Conservation (phyloP, 1,140 invertebrate species). For the Antheraea pernyi region DNA sequence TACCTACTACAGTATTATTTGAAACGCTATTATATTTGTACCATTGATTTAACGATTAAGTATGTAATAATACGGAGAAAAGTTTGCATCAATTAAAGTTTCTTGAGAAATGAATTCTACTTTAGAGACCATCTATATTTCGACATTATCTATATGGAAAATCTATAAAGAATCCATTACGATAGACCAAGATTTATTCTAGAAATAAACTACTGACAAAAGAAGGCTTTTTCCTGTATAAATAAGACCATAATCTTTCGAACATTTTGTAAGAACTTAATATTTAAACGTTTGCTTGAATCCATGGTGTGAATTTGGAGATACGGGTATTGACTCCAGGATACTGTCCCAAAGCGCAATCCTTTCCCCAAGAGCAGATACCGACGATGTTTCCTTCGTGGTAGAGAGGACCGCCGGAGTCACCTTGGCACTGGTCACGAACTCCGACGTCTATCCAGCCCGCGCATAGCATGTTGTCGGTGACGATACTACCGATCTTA, state of each 20-base stretch:
- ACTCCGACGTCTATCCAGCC: conserved; percentile 30
- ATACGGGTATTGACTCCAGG: conserved; percentile 64
- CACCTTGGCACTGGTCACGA: conserved; percentile 58
- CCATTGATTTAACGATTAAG: no score
- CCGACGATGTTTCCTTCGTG: conserved; percentile 73
- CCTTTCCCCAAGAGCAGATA: conserved; percentile 77
- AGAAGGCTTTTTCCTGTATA: no score
- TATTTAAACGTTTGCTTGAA: conserved; percentile 3
- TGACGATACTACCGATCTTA: conserved; percentile 9
- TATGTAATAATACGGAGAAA: no score
- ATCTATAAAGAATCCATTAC: no score
- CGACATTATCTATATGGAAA: no score
- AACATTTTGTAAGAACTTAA: not conserved
- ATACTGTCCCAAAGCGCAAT: conserved; percentile 69
- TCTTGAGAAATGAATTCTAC: no score
- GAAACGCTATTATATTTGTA: no score
- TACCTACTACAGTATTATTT: no score
- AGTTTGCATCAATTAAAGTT: no score
- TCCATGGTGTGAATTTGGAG: conserved; percentile 30
- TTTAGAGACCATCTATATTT: no score
- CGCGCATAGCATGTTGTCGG: conserved; percentile 34
- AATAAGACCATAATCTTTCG: not conserved
- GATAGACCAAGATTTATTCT: no score
- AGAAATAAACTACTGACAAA: no score
- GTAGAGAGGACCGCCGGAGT: conserved; percentile 81